A percentile compares a stretch with the other conserved stretches of the same genome.
Conservation (phyloP, 2,888 invertebrate species). For the Eremobia ochroleuca region DNA sequence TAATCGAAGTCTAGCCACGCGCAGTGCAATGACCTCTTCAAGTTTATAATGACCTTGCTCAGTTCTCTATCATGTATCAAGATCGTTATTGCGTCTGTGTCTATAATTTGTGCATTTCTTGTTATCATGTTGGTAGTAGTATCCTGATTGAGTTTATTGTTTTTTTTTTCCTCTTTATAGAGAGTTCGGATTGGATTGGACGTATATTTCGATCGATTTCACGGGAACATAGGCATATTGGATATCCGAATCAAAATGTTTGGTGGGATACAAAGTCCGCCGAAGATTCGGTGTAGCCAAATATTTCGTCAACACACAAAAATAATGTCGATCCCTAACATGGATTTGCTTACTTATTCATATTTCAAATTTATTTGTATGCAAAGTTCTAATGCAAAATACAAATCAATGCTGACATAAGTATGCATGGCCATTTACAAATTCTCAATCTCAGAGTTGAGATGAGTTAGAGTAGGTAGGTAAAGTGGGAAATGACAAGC, state of each 20-base stretch:
- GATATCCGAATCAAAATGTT: not conserved
- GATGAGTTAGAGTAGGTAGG: not conserved
- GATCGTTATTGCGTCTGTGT: constrained; percentile 46
- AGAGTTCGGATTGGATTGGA: not conserved
- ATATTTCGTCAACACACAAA: not conserved
- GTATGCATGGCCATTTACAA: not conserved
- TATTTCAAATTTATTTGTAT: not conserved
- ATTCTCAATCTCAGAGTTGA: not conserved
- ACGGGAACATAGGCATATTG: not conserved
- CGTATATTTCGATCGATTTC: not conserved
- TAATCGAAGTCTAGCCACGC: constrained; percentile 52
- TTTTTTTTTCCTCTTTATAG: not conserved
- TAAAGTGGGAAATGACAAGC: not conserved
- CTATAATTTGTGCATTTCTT: constrained; percentile 52
- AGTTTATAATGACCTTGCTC: constrained; percentile 56
- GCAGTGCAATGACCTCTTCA: constrained; percentile 62
- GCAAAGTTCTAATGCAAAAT: not conserved
- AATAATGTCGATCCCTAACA: not conserved
- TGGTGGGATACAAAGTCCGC: not conserved
- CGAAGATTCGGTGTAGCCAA: not conserved
- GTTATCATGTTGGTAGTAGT: constrained; percentile 39
- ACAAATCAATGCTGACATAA: not conserved
- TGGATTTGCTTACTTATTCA: not conserved
- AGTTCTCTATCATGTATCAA: constrained; percentile 51
- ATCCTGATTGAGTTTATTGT: constrained; percentile 3